Base-by-base conservation (phyloP, 2,797 vertebrate genomes). In the Sternarchorhynchus goeldii region DNA sequence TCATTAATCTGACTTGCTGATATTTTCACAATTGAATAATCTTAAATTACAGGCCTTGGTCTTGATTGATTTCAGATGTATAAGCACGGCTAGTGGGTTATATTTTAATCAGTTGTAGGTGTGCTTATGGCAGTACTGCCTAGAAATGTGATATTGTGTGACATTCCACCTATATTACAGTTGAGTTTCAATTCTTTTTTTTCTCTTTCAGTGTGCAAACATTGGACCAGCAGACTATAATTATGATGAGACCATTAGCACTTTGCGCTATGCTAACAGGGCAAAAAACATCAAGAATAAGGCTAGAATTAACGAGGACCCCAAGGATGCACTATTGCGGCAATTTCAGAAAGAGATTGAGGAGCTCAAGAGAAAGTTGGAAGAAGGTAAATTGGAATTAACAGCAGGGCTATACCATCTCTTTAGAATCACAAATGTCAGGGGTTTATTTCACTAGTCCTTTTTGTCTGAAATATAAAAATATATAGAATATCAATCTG, bases 261-360 rank as follows among this genome's bases (percentile, higher is more conserved):
- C 97, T 0, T 91, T 99, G 65, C 94, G 98, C 73, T 99, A 99
- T 6, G 97, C 98, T 59, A 99, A 99, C 71, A 91, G 97, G 85
- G 97, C 98, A 85, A 99, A 99, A 91, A 99, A 99, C 88, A 99
- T 99, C 83, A 99, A 99, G 91, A 99, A 99, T 88, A 99, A 99
- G 90, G 98, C 98, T 80, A 94, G 97, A 89, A 99, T 99, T 85
- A 99, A 99, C 1, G 98, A 99, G 81, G 98, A 99, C 84, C 98
- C 98, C 55, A 99, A 99, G 83, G 98, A 99, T 77, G 97, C 98
- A 31, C 86, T 99, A 5, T 89, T 99, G 29, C 95, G 97, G 7
- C 95, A 99, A 85, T 99, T 99, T 90, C 98, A 99, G 84, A 99
- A 99, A 78, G 97, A 99, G 92, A 99, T 99, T 7, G 98, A 99